Evolutionary conservation across 2,888 invertebrate genomes (phyloP).

Genomic region (Noctua janthe): DNA sequence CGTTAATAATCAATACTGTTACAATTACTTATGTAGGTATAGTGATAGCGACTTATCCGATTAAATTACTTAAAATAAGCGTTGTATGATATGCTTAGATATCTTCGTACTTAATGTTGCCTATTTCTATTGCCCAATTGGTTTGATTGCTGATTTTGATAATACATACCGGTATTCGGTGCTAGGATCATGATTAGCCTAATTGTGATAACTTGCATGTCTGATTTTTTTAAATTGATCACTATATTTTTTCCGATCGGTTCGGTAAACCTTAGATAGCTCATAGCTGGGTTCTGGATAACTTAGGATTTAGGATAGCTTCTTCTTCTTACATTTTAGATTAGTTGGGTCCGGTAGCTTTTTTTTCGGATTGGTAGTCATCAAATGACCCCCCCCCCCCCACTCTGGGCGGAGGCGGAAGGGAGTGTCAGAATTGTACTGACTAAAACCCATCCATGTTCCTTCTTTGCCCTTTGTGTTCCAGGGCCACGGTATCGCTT

Average conservation of each 20-base stretch:
- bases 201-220: background rate
- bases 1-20: constrained; percentile 11
- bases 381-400: no score
- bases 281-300: background rate
- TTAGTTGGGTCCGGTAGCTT: background rate
- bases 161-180: background rate
- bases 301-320: no score
- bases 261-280: no score
- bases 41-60: background rate
- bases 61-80: constrained; percentile 1
- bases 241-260: background rate
- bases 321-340: background rate
- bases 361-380: no score
- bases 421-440: no score
- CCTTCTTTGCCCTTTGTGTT: no score
- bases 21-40: background rate
- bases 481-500: background rate
- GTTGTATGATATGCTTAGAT: constrained; percentile 21
- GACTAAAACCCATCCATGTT: no score
- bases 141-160: constrained; percentile 21
- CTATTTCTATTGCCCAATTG: constrained; percentile 32
- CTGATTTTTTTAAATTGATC: background rate
- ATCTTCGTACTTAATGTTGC: constrained; percentile 11
- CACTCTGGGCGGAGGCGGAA: no score
- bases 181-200: background rate